Conservation (phyloP, 2,113 vertebrate species). For the Pleuronectes platessa region DNA sequence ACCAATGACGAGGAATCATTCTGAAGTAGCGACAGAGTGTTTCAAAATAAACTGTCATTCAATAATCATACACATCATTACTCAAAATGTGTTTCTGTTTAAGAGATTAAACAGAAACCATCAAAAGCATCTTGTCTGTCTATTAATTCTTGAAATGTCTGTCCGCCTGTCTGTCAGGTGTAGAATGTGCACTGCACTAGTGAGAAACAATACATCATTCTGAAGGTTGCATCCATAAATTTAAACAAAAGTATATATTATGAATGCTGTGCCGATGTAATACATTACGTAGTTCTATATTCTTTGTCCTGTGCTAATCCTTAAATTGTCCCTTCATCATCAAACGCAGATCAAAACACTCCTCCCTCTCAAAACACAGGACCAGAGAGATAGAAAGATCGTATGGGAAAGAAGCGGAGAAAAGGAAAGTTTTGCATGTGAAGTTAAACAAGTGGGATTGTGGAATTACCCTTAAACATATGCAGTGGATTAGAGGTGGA, state of each 20-base stretch:
- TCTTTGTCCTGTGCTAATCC: neutral
- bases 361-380: slow-evolving; percentile 22
- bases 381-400: slow-evolving; percentile 11
- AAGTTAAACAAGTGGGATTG: slow-evolving; percentile 62
- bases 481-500: slow-evolving; percentile 63
- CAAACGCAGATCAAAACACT: slow-evolving; percentile 27
- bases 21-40: too few species aligned
- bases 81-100: too few species aligned
- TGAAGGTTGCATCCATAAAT: neutral
- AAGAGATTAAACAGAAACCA: too few species aligned
- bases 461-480: slow-evolving; percentile 54
- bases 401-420: slow-evolving; percentile 13
- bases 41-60: too few species aligned
- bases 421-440: slow-evolving; percentile 45
- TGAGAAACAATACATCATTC: slow-evolving; percentile 36
- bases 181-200: neutral
- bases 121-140: too few species aligned
- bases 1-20: too few species aligned
- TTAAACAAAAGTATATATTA: slow-evolving; percentile 7
- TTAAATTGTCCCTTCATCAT: neutral
- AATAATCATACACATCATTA: too few species aligned
- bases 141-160: too few species aligned
- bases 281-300: neutral
- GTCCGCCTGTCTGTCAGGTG: too few species aligned
- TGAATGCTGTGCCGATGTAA: neutral